Evolutionary conservation across 2,113 vertebrate genomes (phyloP).

Genomic region (Myodes glareolus): DNA sequence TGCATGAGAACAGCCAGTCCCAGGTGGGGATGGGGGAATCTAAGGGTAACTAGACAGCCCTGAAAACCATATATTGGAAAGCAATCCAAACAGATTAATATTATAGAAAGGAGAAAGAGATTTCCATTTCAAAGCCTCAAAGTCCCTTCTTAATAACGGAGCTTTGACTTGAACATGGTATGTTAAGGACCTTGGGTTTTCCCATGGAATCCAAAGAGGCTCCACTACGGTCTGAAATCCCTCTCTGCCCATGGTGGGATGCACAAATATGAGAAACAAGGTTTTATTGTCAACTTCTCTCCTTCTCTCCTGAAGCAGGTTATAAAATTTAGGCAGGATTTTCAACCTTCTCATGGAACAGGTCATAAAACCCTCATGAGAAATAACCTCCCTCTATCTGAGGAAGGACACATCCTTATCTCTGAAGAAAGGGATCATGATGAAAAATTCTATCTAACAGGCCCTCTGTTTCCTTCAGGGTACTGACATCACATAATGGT

Average conservation of each 20-base stretch:
- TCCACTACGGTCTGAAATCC: background rate
- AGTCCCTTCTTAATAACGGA: background rate
- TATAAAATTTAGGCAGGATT: background rate
- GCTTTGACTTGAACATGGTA: background rate
- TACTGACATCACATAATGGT: too few species aligned
- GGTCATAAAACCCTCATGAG: background rate
- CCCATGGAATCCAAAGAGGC: background rate
- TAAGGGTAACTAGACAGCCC: background rate
- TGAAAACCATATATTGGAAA: constrained; percentile 24
- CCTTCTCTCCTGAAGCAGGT: background rate
- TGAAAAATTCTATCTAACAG: background rate
- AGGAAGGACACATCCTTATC: background rate
- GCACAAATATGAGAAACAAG: background rate
- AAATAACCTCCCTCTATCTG: background rate
- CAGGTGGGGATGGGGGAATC: background rate
- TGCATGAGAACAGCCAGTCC: background rate
- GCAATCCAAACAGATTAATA: constrained; percentile 39
- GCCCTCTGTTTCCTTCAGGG: background rate
- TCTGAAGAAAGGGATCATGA: background rate
- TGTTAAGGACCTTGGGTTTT: background rate
- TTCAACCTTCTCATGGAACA: background rate
- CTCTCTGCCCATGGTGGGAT: background rate
- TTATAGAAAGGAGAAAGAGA: background rate
- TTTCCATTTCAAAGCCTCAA: background rate
- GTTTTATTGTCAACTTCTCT: background rate